Conservation (phyloP, 2,888 invertebrate species). For the Coenonympha glycerion region DNA sequence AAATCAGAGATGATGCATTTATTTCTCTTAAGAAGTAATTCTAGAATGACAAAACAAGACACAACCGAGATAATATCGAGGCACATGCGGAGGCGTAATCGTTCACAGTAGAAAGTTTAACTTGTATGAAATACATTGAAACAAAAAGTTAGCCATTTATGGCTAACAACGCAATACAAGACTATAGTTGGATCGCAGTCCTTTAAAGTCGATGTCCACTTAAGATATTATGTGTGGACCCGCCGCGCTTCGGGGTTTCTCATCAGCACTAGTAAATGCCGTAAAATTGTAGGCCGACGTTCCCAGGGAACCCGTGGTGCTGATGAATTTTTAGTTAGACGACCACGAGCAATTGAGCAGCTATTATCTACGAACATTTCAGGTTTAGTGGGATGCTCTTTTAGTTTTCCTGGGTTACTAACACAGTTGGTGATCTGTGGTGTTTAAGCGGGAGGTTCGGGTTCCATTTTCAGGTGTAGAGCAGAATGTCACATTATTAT, state of each 20-base stretch:
- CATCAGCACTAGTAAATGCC: constrained; percentile 45
- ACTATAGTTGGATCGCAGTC: constrained; percentile 51
- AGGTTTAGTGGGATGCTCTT: constrained; percentile 12
- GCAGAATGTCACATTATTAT: too few relatives aligned
- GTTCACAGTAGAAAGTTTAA: constrained; percentile 47
- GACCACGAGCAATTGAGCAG: background rate
- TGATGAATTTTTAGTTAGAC: constrained; percentile 29
- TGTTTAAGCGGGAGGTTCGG: too few relatives aligned
- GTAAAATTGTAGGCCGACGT: constrained; percentile 39
- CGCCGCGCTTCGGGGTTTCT: constrained; percentile 51
- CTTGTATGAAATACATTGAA: constrained; percentile 41
- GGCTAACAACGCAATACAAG: constrained; percentile 49
- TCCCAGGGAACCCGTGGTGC: constrained; percentile 27
- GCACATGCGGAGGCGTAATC: constrained; percentile 27
- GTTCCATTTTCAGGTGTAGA: too few relatives aligned
- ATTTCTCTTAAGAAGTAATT: constrained; percentile 11
- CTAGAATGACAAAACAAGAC: constrained; percentile 22
- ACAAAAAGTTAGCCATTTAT: constrained; percentile 61
- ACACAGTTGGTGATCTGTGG: too few relatives aligned
- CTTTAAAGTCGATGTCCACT: constrained; percentile 62
- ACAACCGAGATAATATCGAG: constrained; percentile 18
- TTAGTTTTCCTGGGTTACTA: background rate
- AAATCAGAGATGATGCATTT: constrained; percentile 12
- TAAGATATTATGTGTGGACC: constrained; percentile 63
- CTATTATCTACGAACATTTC: constrained; percentile 19